Evolutionary conservation across 2,113 vertebrate species (phyloP), one percentile per base, ranked within the genome.

Genomic region (Notothenia coriiceps): DNA sequence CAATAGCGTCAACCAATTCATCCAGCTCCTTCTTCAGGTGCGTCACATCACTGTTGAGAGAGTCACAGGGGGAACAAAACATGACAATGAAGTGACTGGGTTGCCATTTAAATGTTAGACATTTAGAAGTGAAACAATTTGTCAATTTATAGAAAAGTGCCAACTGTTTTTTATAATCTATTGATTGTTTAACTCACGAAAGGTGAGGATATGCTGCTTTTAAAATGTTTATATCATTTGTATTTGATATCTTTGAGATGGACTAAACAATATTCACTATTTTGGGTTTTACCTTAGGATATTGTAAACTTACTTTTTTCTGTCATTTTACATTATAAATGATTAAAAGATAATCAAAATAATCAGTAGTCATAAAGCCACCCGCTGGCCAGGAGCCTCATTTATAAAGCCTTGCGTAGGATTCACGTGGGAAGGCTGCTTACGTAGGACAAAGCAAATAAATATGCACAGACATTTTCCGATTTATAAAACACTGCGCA

Each of bases 1-100:
- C 92, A 67, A 99, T 95, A 88, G 96, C 97, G 0, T 84, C 89
- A 59, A 97, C 96, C 84, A 99, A 68, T 43, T 96, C 94, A 75
- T 97, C 94, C 67, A 99, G 89, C 77, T 99, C 97, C 67, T 94
- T 96, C 87, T 97, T 97, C 91, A 99, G 91, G 69, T 94, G 95
- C 1, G 92, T 90, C 73, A 95, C 52, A 25, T 98, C 97, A 93
- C 98, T 99, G 87, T 73, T 40, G 6, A 80, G 29, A 29, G 29
- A 29, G 47, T 84, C 7, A 52, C 14, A 46, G 17, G 44, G 17
- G 8, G 57, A 60, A 70, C 3, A 49, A 55, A 59, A 55, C 6
- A 57, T 12, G 0, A 60, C 9, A 78, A 40, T 63, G 4, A 66
- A 46, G 6, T 20, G 20, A 43, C 2, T 18, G 5, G 20, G 2